Evolutionary conservation across 2,113 vertebrate species (phyloP).

Genomic region (Pelusios castaneus): DNA sequence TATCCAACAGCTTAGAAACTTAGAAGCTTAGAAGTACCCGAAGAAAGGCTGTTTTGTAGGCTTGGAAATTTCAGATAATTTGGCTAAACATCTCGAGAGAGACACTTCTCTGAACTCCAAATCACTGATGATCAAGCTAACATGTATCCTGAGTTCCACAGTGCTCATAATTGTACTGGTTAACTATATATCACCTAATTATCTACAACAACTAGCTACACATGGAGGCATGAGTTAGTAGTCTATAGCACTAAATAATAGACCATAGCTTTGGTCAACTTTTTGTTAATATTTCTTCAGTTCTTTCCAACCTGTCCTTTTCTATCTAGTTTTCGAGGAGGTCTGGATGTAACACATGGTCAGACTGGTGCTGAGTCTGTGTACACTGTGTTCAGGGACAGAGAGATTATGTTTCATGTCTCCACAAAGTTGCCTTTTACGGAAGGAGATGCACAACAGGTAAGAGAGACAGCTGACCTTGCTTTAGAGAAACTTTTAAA

Average conservation of each 20-base stretch:
- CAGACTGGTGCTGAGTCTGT: conserved; percentile 93
- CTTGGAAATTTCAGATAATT: neutral
- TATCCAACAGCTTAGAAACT: neutral
- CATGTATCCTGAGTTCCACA: fast-evolving
- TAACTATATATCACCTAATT: neutral
- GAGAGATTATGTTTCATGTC: conserved; percentile 97
- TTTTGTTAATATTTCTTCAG: neutral
- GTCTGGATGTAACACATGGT: conserved; percentile 92
- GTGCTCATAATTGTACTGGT: fast-evolving
- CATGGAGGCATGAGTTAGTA: neutral
- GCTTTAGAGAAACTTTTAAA: fast-evolving
- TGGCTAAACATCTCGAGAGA: neutral
- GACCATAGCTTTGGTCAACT: neutral
- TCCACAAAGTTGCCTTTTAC: conserved; percentile 96
- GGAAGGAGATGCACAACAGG: conserved; percentile 92
- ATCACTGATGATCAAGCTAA: fast-evolving
- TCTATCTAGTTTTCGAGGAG: conserved; percentile 88
- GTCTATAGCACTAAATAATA: neutral
- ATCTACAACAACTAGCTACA: neutral
- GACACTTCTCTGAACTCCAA: neutral
- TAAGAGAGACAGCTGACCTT: conserved; percentile 56
- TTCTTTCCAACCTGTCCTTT: neutral
- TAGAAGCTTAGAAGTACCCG: too few relatives aligned
- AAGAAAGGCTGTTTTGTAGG: neutral
- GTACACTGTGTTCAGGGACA: conserved; percentile 90